These are phyloP conservation scores for Alouatta caraya DNA, from an alignment of 2,797 vertebrate genomes.

Conservation along the genomic window DNA sequence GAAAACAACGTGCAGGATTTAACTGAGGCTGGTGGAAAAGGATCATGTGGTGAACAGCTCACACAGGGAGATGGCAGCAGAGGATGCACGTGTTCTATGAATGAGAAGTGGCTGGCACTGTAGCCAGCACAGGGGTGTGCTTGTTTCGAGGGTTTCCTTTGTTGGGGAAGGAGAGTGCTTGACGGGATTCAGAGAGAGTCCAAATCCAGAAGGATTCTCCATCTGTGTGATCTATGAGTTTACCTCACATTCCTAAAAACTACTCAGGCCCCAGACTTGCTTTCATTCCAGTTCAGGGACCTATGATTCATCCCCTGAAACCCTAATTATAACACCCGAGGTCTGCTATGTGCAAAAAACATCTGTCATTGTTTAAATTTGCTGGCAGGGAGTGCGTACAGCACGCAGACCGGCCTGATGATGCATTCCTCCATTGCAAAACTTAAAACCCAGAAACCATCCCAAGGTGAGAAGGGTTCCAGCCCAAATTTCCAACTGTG, in stretches of 20 bases:
- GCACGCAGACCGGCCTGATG: not conserved
- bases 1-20: not conserved
- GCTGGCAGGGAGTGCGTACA: not conserved
- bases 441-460: not conserved
- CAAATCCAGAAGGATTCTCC: constrained; percentile 32
- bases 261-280: constrained; percentile 53
- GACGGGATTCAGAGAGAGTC: not conserved
- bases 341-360: constrained; percentile 66
- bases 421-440: not conserved
- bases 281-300: constrained; percentile 65
- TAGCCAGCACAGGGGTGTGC: not conserved
- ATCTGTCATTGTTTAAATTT: constrained; percentile 64
- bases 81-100: not conserved
- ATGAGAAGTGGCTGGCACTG: not conserved
- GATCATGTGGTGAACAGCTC: not conserved
- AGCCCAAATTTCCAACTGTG: not conserved
- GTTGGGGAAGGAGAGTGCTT: not conserved
- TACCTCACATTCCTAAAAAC: constrained; percentile 59
- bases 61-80: not conserved
- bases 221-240: constrained; percentile 1
- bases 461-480: not conserved
- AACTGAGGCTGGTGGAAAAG: not conserved
- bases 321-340: constrained; percentile 72
- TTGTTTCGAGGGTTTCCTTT: not conserved
- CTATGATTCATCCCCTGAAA: constrained; percentile 68